Base-by-base conservation (phyloP, 2,888 invertebrate genomes). In the Lasioglossum oenotherae region DNA sequence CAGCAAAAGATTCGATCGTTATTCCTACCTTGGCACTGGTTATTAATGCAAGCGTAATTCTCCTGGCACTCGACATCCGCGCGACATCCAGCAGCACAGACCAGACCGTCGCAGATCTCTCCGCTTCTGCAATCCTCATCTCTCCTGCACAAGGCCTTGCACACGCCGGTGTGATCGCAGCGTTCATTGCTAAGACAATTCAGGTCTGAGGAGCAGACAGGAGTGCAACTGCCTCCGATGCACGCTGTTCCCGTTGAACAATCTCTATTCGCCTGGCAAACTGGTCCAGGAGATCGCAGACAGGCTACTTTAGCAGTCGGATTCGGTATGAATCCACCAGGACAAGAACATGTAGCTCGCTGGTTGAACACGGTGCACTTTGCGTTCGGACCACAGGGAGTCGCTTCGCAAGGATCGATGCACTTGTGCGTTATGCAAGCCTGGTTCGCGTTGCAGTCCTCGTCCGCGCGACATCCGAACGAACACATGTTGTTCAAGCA, bases 291-390 rank as follows among this genome's bases (percentile, higher is more conserved):
- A 19, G 98, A 96, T 91, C 98, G 96, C 0, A 98, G 97, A 93
- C 99, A 99, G 0, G 98, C 99, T 57, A 98, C 97, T 93, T 98
- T 98, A 1, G 98, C 97, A 2, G 98, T 97, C 75, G 98, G 98
- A 94, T 98, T 98, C 19, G 98, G 98, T 91, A 98, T 98, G 94
- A 98, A 97, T 38, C 97, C 97, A 75, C 96, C 96, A 57, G 97
- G 96, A 93, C 98, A 98, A 38, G 97, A 97, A 93, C 98, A 98
- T 60, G 97, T 96, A 8, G 98, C 97, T 91, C 98, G 96, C 93
- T 98, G 97, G 93, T 98, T 98, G 19, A 97, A 96, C 1, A 98
- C 97, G 0, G 97, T 96, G 93, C 98, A 98, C 35, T 97, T 95
- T 1, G 98, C 98, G 93, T 98, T 98, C 0, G 98, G 98, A 27